These are phyloP conservation scores for Falco peregrinus DNA, from an alignment of 2,797 vertebrate genomes.

Conservation along the genomic window DNA sequence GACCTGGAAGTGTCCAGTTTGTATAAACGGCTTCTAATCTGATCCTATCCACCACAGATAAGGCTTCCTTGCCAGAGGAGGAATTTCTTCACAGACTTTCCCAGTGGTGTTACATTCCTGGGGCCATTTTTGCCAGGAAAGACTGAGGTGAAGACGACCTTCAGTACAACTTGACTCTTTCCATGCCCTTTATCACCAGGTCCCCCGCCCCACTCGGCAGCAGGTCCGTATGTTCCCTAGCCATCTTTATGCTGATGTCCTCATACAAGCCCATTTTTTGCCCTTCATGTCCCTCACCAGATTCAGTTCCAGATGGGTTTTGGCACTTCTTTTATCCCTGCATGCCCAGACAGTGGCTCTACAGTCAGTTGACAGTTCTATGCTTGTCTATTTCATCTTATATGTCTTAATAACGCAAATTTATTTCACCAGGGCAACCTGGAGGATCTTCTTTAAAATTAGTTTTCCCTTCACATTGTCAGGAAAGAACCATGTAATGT, in stretches of 20 bases:
- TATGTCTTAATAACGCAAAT: not conserved
- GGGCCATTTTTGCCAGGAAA: not conserved
- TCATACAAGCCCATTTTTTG: not conserved
- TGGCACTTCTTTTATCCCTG: not conserved
- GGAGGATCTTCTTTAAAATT: not conserved
- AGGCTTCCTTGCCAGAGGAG: not conserved
- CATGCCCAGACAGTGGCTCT: not conserved
- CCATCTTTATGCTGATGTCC: not conserved
- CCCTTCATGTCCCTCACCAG: not conserved
- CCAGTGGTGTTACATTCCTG: not conserved
- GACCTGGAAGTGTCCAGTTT: not conserved
- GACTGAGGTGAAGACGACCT: not conserved
- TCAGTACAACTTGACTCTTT: not conserved
- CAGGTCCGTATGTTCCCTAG: not conserved
- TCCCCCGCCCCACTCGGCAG: not conserved
- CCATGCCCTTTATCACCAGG: not conserved
- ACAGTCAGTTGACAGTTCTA: not conserved
- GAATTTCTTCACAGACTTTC: not conserved
- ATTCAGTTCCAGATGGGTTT: not conserved
- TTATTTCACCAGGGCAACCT: not conserved
- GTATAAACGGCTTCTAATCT: not conserved
- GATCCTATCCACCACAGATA: rapidly evolving
- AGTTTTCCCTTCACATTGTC: not conserved
- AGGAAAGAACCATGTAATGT: not conserved
- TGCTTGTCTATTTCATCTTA: not conserved